Evolutionary conservation across 2,113 vertebrate species (phyloP).

Genomic region (Trinectes maculatus): DNA sequence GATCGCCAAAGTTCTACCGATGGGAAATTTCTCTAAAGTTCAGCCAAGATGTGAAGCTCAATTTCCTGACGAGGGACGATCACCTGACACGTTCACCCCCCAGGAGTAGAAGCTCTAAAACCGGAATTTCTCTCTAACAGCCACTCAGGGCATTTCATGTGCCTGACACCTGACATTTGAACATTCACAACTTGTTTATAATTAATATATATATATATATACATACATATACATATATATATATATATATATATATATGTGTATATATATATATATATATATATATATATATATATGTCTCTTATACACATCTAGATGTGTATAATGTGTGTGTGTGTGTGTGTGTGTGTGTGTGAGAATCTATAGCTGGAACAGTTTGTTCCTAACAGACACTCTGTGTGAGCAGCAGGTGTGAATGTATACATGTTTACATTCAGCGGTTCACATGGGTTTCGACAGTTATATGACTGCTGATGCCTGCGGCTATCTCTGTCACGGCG

Average conservation of each 20-base stretch:
- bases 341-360: neutral
- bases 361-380: slow-evolving; percentile 34
- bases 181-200: neutral
- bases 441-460: slow-evolving; percentile 38
- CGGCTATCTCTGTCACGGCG: slow-evolving; percentile 47
- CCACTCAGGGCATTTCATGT: neutral
- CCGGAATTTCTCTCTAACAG: neutral
- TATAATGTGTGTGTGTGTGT: too few relatives aligned
- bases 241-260: too few relatives aligned
- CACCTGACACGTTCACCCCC: slow-evolving; percentile 11
- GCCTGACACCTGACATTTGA: neutral
- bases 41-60: slow-evolving; percentile 13
- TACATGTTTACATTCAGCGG: slow-evolving; percentile 30
- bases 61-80: slow-evolving; percentile 28
- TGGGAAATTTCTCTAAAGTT: slow-evolving; percentile 35
- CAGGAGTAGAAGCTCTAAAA: neutral
- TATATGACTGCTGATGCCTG: slow-evolving; percentile 20
- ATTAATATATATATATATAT: too few relatives aligned
- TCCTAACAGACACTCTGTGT: slow-evolving; percentile 16
- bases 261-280: too few relatives aligned
- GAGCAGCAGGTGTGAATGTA: slow-evolving; percentile 51
- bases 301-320: too few relatives aligned
- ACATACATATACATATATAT: too few relatives aligned
- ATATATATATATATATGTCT: too few relatives aligned
- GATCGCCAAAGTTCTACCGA: slow-evolving; percentile 6